phyloP scores from a whole-genome alignment of 2,888 invertebrate species.

The Plagodis pulveraria region DNA sequence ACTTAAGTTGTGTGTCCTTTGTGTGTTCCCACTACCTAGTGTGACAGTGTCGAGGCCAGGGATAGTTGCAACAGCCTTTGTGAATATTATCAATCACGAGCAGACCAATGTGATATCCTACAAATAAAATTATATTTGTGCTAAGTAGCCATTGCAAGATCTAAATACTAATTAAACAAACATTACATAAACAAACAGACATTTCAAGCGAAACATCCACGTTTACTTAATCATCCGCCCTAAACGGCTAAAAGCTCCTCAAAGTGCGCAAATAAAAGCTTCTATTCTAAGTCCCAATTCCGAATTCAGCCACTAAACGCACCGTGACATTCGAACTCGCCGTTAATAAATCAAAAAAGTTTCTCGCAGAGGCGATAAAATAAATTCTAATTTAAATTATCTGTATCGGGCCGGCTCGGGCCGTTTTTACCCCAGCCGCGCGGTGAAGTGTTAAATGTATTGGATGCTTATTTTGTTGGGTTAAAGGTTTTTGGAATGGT shows the following conservation, averaged over 20 bases:
- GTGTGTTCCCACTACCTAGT: too few relatives aligned
- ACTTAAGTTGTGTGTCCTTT: too few relatives aligned
- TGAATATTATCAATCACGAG: too few relatives aligned
- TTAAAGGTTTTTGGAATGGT: conserved; percentile 7
- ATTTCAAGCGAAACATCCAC: background rate
- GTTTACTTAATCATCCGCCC: conserved; percentile 9
- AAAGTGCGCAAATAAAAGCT: conserved; percentile 8
- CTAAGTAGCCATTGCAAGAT: too few relatives aligned
- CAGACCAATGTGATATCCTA: too few relatives aligned
- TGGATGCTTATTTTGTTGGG: conserved; percentile 15
- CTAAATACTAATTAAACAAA: background rate
- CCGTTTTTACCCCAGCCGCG: conserved; percentile 30
- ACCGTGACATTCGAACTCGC: conserved; percentile 42
- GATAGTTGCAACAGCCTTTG: too few relatives aligned
- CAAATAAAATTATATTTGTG: too few relatives aligned
- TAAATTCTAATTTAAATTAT: conserved; percentile 48
- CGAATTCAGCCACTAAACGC: conserved; percentile 25
- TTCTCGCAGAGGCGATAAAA: conserved; percentile 42
- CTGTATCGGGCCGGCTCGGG: conserved; percentile 32
- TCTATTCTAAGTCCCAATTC: conserved; percentile 13
- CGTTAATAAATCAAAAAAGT: conserved; percentile 54
- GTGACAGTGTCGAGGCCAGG: too few relatives aligned
- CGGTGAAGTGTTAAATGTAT: conserved; percentile 31
- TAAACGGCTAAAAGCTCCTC: conserved; percentile 8
- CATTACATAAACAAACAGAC: background rate